phyloP scores from a whole-genome alignment of 2,797 vertebrate genomes.

The Hippoglossus hippoglossus region DNA sequence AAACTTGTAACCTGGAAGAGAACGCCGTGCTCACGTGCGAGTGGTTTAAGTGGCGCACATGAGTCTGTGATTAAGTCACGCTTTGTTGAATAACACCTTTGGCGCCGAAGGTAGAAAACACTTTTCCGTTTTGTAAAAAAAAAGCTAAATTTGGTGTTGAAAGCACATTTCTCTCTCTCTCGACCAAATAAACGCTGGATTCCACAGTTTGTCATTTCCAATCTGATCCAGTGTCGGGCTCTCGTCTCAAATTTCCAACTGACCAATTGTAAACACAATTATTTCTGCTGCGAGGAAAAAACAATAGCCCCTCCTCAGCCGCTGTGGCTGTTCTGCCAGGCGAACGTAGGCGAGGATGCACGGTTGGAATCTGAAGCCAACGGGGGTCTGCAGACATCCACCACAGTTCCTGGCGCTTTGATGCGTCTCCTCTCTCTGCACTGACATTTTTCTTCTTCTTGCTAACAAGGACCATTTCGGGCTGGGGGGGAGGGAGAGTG shows the following conservation, averaged over 20 bases:
- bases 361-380: constrained; percentile 55
- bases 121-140: too few species aligned
- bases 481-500: constrained; percentile 39
- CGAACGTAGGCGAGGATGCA: constrained; percentile 39
- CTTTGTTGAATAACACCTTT: constrained; percentile 25
- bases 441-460: constrained; percentile 37
- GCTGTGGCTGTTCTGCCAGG: constrained; percentile 41
- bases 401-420: constrained; percentile 60
- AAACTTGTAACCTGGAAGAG: constrained; percentile 3
- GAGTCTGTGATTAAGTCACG: constrained; percentile 3
- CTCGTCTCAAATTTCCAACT: constrained; percentile 41
- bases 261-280: constrained; percentile 62
- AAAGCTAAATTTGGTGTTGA: background rate
- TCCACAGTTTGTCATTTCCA: constrained; percentile 31
- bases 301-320: constrained; percentile 64
- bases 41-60: background rate
- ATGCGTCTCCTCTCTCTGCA: constrained; percentile 44
- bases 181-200: constrained; percentile 19
- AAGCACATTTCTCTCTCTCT: background rate
- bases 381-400: constrained; percentile 40
- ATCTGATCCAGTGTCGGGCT: constrained; percentile 21
- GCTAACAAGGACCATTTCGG: constrained; percentile 46
- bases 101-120: background rate
- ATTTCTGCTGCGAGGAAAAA: constrained; percentile 49
- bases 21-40: constrained; percentile 6